Conservation (phyloP, 2,113 vertebrate species). For the Ceyx margarethae region DNA sequence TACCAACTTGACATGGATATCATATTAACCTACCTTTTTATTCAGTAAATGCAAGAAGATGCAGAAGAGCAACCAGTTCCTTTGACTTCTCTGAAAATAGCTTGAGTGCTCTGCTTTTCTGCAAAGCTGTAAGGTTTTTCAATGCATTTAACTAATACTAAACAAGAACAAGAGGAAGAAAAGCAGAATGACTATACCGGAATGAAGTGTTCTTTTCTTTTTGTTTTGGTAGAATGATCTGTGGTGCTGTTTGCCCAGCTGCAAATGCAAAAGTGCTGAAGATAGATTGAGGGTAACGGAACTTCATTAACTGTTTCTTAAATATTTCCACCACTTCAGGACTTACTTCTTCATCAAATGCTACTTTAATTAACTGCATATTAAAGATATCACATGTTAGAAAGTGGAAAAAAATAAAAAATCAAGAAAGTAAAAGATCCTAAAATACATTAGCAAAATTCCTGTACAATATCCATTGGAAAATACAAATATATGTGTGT, state of each 20-base stretch:
- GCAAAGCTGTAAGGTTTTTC: not conserved
- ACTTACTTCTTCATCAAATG: constrained; percentile 97
- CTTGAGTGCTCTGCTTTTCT: not conserved
- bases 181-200: constrained; percentile 75
- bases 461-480: not conserved
- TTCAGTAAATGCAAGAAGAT: not conserved
- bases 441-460: not conserved
- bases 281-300: constrained; percentile 95
- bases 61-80: not conserved
- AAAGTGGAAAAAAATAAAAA: not conserved
- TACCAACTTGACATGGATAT: not conserved
- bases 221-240: constrained; percentile 92
- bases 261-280: constrained; percentile 95
- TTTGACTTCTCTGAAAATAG: not conserved
- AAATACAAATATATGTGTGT: not conserved
- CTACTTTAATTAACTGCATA: constrained; percentile 92
- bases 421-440: not conserved
- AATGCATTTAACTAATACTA: not conserved
- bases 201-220: constrained; percentile 98
- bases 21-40: not conserved
- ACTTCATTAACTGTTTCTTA: constrained; percentile 92
- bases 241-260: constrained; percentile 88
- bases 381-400: constrained; percentile 34
- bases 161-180: not conserved
- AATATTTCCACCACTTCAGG: constrained; percentile 96